Evolutionary conservation across 2,113 vertebrate genomes (phyloP).

Genomic region (Oriolus oriolus): DNA sequence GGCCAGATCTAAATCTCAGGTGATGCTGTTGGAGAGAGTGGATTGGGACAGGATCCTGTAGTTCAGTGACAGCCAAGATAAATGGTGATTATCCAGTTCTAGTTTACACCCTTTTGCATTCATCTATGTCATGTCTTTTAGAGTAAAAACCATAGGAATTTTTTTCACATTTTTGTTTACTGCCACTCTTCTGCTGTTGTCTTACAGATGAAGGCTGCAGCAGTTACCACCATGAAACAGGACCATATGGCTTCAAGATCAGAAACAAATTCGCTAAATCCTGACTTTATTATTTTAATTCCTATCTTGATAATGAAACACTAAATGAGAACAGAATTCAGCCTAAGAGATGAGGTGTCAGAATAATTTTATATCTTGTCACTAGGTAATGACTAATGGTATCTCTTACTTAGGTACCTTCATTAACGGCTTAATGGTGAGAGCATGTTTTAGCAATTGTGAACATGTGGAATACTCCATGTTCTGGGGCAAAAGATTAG

Average conservation of each 20-base stretch:
- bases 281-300: background rate
- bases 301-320: background rate
- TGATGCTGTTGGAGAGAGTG: background rate
- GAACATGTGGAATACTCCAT: background rate
- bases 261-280: background rate
- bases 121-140: background rate
- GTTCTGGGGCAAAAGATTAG: constrained; percentile 9
- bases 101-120: background rate
- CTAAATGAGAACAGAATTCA: background rate
- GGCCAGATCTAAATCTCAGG: background rate
- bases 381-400: constrained; percentile 17
- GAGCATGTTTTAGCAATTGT: background rate
- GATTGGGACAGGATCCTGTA: background rate
- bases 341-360: background rate
- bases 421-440: background rate
- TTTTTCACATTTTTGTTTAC: background rate
- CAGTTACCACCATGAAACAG: background rate
- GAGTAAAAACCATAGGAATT: background rate
- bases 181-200: background rate
- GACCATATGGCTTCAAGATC: background rate
- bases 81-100: background rate
- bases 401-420: constrained; percentile 18
- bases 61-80: background rate
- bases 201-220: background rate
- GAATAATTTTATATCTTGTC: constrained; percentile 31